Percentiles rank a stretch among this genome's conserved stretches.
Evolutionary conservation across 2,797 vertebrate species (phyloP).

Genomic region (Mionectes olivaceus): DNA sequence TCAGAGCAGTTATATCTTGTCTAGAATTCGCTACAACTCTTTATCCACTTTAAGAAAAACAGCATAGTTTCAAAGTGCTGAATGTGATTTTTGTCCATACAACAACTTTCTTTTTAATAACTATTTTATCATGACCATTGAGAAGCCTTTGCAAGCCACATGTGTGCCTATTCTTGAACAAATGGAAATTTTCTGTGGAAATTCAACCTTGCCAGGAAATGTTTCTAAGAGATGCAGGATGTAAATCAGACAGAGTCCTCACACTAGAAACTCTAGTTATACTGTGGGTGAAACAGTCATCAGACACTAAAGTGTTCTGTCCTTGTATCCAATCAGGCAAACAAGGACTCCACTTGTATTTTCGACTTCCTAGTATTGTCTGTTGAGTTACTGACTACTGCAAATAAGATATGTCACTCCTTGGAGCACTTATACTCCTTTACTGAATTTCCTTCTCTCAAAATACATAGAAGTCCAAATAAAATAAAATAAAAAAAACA

Average conservation of each 20-base stretch:
- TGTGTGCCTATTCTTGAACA: background rate
- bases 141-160: background rate
- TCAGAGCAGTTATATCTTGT: background rate
- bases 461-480: background rate
- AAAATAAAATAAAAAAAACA: background rate
- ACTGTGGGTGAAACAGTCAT: background rate
- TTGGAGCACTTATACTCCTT: background rate
- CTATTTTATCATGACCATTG: background rate
- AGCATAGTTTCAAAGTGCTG: background rate
- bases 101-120: background rate
- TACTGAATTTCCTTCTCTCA: background rate
- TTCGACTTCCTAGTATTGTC: conserved; percentile 28
- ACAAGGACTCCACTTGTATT: conserved; percentile 4
- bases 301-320: background rate
- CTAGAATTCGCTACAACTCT: background rate
- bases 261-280: background rate
- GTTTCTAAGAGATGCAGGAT: conserved; percentile 18
- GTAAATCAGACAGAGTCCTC: conserved; percentile 23
- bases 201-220: background rate
- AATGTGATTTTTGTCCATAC: background rate
- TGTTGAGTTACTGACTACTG: background rate
- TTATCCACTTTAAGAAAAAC: background rate
- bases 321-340: background rate
- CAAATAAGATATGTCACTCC: background rate
- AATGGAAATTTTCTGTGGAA: background rate